Conservation (phyloP, 2,888 invertebrate species). For the Polia nebulosa region DNA sequence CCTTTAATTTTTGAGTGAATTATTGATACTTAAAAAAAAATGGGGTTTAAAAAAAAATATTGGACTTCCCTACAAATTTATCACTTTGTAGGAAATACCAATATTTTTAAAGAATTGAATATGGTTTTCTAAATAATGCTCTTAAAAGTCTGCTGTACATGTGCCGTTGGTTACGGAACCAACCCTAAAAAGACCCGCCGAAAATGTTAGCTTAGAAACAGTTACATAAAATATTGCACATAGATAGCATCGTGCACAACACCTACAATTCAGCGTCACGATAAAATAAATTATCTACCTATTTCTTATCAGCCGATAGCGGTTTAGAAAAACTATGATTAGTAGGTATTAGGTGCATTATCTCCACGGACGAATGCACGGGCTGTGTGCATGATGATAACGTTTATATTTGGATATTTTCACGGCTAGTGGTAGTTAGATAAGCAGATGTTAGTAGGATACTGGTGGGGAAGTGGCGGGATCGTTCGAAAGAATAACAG, state of each 20-base stretch:
- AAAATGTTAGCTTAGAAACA: conserved; percentile 1
- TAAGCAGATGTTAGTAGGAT: too few species aligned
- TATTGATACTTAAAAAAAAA: too few species aligned
- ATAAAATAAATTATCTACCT: conserved; percentile 50
- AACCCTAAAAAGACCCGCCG: background rate
- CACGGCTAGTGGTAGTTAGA: background rate
- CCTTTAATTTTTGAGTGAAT: too few species aligned
- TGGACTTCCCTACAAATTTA: too few species aligned
- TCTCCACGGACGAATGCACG: conserved; percentile 59
- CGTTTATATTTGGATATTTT: conserved; percentile 8
- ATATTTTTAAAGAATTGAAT: too few species aligned
- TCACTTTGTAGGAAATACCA: too few species aligned
- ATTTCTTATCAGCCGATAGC: conserved; percentile 59
- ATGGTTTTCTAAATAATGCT: too few species aligned
- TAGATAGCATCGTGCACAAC: conserved; percentile 39
- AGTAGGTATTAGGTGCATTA: conserved; percentile 64
- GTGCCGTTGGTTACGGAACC: too few species aligned
- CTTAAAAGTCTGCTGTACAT: too few species aligned
- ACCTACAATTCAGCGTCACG: conserved; percentile 16
- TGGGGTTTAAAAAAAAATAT: too few species aligned
- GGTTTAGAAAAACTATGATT: conserved; percentile 68
- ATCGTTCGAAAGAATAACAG: too few species aligned
- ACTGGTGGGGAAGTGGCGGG: too few species aligned
- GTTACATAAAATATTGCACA: conserved; percentile 37
- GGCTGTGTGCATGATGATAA: conserved; percentile 57